Evolutionary conservation across 2,888 invertebrate genomes (phyloP).

Genomic region (Griposia aprilina): DNA sequence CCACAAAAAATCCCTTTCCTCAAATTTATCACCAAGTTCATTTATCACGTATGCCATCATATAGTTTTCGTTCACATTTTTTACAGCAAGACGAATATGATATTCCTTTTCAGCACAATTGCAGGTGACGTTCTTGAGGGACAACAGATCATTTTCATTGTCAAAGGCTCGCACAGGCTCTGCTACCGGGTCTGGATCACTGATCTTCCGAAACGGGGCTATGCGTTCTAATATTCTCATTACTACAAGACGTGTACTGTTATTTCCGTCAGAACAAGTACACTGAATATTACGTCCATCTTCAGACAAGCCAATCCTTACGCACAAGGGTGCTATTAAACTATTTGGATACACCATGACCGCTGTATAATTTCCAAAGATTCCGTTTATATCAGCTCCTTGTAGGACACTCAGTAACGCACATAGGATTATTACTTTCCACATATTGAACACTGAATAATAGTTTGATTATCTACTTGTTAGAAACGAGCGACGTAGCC

Average conservation of each 20-base stretch:
- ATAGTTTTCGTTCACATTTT: constrained; percentile 34
- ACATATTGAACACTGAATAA: constrained; percentile 18
- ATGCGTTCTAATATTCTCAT: constrained; percentile 4
- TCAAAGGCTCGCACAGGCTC: constrained; percentile 13
- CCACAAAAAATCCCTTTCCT: constrained; percentile 3
- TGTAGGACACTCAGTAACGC: constrained; percentile 7
- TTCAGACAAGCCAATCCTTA: not conserved
- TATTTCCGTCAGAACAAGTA: constrained; percentile 26
- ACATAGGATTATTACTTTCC: constrained; percentile 12
- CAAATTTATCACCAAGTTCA: not conserved
- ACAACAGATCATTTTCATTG: not conserved
- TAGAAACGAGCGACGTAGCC: not conserved
- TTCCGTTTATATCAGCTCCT: constrained; percentile 7
- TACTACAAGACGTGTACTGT: constrained; percentile 16
- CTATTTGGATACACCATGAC: constrained; percentile 13
- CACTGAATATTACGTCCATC: constrained; percentile 8
- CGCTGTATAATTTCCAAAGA: constrained; percentile 29
- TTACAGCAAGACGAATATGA: not conserved
- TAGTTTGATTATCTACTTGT: accelerated
- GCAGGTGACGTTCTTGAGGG: constrained; percentile 31
- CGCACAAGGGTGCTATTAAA: not conserved
- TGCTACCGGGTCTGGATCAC: not conserved
- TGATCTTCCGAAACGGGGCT: not conserved
- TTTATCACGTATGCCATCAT: not conserved
- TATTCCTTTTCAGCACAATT: constrained; percentile 13